These are phyloP conservation scores for Paramormyrops kingsleyae DNA, from an alignment of 2,113 vertebrate genomes.

Conservation along the genomic window DNA sequence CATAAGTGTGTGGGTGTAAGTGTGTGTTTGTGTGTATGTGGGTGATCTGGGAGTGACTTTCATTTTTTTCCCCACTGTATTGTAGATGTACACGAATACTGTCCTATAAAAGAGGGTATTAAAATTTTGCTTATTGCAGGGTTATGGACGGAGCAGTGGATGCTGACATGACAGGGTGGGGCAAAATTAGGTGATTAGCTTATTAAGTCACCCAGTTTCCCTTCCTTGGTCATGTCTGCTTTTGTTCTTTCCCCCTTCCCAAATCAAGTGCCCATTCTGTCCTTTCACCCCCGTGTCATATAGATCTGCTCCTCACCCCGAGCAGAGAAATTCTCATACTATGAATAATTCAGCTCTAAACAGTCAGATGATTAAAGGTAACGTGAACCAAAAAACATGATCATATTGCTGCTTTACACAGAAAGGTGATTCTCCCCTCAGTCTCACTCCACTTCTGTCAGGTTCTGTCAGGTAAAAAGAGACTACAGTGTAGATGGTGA, in stretches of 20 bases:
- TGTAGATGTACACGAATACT: not conserved
- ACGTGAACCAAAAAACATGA: not conserved
- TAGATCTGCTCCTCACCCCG: not conserved
- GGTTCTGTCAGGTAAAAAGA: not conserved
- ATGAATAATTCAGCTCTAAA: not conserved
- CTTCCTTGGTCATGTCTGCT: not conserved
- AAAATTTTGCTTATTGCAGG: not conserved
- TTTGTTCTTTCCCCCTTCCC: not conserved
- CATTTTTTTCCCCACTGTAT: not conserved
- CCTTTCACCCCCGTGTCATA: not conserved
- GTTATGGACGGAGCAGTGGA: not conserved
- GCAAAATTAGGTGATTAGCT: not conserved
- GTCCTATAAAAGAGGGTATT: not conserved
- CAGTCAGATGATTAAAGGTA: not conserved
- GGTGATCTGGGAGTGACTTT: not conserved
- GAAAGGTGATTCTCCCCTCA: not conserved
- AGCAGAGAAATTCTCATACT: not conserved
- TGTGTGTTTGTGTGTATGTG: constrained; percentile 17
- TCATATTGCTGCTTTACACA: not conserved
- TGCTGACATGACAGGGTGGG: not conserved
- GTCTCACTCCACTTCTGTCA: not conserved
- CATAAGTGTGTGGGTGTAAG: constrained; percentile 29
- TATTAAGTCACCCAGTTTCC: not conserved
- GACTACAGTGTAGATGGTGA: not conserved
- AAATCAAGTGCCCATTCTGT: not conserved